These are phyloP conservation scores for Bombus waltoni DNA, from an alignment of 1,140 invertebrate species.

Conservation along the genomic window DNA sequence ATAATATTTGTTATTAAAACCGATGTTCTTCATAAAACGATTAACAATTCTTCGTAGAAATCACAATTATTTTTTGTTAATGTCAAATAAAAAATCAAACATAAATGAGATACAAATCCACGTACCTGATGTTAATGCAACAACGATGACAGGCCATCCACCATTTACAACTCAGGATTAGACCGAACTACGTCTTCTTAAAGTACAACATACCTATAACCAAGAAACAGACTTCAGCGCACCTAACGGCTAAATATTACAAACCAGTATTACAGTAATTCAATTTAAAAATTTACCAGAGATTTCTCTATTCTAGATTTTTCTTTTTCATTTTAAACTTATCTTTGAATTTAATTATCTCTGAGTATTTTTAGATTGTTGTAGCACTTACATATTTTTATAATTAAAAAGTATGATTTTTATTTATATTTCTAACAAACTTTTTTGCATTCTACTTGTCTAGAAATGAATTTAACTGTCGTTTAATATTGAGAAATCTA, in stretches of 20 bases:
- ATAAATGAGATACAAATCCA: conserved; percentile 18
- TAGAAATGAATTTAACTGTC: not conserved
- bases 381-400: not conserved
- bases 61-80: not conserved
- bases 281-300: conserved; percentile 24
- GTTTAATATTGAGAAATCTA: not conserved
- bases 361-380: not conserved
- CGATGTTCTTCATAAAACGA: not conserved
- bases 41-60: too few relatives aligned
- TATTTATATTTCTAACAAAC: not conserved
- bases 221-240: conserved; percentile 56
- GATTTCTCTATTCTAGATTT: not conserved
- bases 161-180: conserved; percentile 77
- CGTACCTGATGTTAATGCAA: conserved; percentile 80
- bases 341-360: not conserved
- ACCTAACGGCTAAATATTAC: conserved; percentile 36
- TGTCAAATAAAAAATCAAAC: not conserved
- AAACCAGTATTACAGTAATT: not conserved
- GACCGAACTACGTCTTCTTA: conserved; percentile 60
- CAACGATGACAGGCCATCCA: conserved; percentile 76
- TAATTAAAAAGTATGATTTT: too few relatives aligned
- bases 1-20: not conserved
- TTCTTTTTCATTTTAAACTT: not conserved
- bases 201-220: conserved; percentile 57
- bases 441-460: not conserved